Base-by-base conservation (phyloP, 2,797 vertebrate species). In the Gambelia wislizenii region DNA sequence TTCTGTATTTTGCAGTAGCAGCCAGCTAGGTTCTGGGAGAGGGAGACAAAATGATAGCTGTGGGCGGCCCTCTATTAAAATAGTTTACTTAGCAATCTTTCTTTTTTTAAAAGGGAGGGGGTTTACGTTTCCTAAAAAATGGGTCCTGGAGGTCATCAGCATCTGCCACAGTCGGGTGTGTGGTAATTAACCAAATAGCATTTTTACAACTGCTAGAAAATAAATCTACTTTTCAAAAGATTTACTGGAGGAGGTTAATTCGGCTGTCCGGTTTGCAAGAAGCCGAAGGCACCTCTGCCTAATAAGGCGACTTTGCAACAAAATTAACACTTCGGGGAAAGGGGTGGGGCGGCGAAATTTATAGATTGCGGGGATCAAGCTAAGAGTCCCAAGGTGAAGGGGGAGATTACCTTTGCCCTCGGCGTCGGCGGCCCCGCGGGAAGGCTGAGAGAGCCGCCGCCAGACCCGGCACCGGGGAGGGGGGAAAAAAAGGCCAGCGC, bases 311-410 rank as follows among this genome's bases (percentile, higher is more conserved):
- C 20, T 42, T 82, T 22, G 67, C 67, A 87, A 59, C 18, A 83
- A 92, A 94, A 91, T 81, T 49, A 89, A 82, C 49, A 25, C 59
- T 92, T 93, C 22, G 30, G 82, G 80, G 1, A 22, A 86, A 90
- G 74, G 76, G 7, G 91, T 74, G 82, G 90, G 85, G 89, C 89
- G 84, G 91, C 77, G 92, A 88, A 92, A 93, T 92, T 83, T 91
- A 83, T 56, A 90, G 89, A 84, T 90, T 3, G 82, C 93, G 94
- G 84, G 39, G 85, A 83, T 90, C 70, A 54, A 94, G 79, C 84
- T 76, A 85, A 54, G 61, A 70, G 75, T 93, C 92, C 90, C 88
- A 93, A 93, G 94, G 77, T 75, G 84, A 95, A 92, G 61, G 76
- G 67, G 82, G 52, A 14, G 52, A 91, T 91, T 90, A 87, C 89